Base-by-base conservation (phyloP, 2,113 vertebrate genomes). In the Proterorhinus semilunaris region DNA sequence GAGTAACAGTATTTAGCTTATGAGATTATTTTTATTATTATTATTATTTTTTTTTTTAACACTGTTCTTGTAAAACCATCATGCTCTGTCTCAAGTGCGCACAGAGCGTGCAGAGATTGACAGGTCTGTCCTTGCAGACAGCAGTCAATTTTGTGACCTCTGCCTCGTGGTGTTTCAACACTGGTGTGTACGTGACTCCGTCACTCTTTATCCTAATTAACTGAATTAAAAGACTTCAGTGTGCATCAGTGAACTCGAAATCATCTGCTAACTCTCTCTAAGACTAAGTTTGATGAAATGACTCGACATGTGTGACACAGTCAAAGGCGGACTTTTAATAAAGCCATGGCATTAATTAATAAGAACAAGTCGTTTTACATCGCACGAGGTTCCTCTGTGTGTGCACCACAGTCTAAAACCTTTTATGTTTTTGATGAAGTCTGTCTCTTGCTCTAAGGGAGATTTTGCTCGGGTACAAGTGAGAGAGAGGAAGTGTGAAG, bases 201-300 rank as follows among this genome's bases (percentile, higher is more conserved):
- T 45, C 66, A 58, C 61, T 83, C 53, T 7, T 49, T 75, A 71
- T 75, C 65, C 61, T 83, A 53, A 7, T 49, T 75, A 69, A 79
- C 65, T 74, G 64, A 72, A 58, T 73, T 44, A 74, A 84, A 83
- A 65, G 70, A 49, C 51, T 74, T 82, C 80, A 80, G 71, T 58
- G 67, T 80, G 74, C 72, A 75, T 72, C 75, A 74, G 7, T 75
- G 82, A 65, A 50, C 66, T 42, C 9, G 44, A 16, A 84, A 67
- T 80, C 77, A 79, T 86, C 65, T 79, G 36, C 47, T 17, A 53
- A 61, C 54, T 48, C 17, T 10, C 36, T 17, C 61, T 2, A 54
- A 54, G 63, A 54, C 58, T 72, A 69, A 79, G 62, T 79, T 79
- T 75, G 64, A 83, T 84, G 69, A 77, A 86, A 80, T 75, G 72